Base-by-base conservation (phyloP, 2,888 invertebrate species). In the Crossocerus cetratus region DNA sequence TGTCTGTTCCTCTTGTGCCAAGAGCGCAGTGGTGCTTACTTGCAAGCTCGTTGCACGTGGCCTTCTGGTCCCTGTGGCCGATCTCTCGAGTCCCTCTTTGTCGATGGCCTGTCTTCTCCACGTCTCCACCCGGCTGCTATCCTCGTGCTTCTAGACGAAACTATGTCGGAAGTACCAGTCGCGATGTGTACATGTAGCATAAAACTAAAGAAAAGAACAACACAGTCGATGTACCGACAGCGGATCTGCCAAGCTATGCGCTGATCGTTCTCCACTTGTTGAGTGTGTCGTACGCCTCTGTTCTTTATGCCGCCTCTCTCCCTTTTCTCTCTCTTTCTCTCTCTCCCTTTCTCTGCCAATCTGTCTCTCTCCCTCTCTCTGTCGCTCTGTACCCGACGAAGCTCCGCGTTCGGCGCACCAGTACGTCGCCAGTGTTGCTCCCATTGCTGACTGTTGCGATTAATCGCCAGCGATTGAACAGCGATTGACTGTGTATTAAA, bases 261-360 rank as follows among this genome's bases (percentile, higher is more conserved):
- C 76, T 76, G 65, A 66, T 73, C 74, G 73, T 73, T 71, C 63
- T 75, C 59, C 69, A 72, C 69, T 49, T 67, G 69, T 59, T 70
- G 69, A 75, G 69, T 77, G 69, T 77, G 32, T 2, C 32, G 32
- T 32, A 32, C 32, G 32, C 32, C 32, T 32, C 23, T 32, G 32
- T 32, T 11, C 11, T 5, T 32, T 32, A 32, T 0, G 11, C 5
- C 32, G 32, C 32, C 32, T 32, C 23, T 45, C 4, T 45, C 16
- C 45, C 4, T 45, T 11, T n/a, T 49, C 49, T 49, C 16, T 49
- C n/a, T 49, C 0, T 49, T 3, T 49, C 49, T 49, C 2, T 3
- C 3, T 45, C 4, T 45, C 45, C 14, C 2, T 45, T 3, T 45
- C 2, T 45, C 45, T 45, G 1, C 14, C 49, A 14, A 1, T 49